Evolutionary conservation across 2,113 vertebrate genomes (phyloP), one percentile per base, ranked within the genome.

Genomic region (Dissostichus mawsoni): DNA sequence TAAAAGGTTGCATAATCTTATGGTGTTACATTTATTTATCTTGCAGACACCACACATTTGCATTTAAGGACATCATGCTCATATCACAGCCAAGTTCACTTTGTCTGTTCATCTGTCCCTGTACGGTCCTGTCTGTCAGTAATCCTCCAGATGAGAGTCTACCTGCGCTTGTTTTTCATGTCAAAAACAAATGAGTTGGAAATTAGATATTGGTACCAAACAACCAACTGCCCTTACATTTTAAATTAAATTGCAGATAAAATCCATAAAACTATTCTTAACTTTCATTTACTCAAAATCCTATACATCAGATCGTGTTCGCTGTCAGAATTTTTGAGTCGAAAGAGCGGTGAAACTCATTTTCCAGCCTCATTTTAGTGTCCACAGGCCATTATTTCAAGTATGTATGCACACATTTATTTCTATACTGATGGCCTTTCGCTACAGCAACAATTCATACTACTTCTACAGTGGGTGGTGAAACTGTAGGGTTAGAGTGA

Each of bases 361-460:
- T 65, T 59, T 64, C 13, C 11, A 14, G 11, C n/a, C 52, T 74
- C 20, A 69, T 58, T 47, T 45, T 11, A 36, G 48, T 73, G 58
- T 56, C 72, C 11, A 53, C 69, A 56, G 73, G 59, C 18, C n/a
- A 33, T 74, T 73, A 66, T 11, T 47, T 47, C 16, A 63, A 68
- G 18, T 10, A 64, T 51, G 18, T 57, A 41, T 76, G 8, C n/a
- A 9, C 44, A 68, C 18, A 67, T 36, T 48, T 1, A 56, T 44
- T 77, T 80, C 53, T 14, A n/a, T 33, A 18, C 12, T 29, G n/a
- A 69, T 61, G 64, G 44, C 71, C 57, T 84, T 76, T 81, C 51
- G 10, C 64, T 74, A 58, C 58, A 55, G 36, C 56, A 47, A 16
- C 41, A 87, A 55, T 80, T 86, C 57, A 63, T 57, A 76, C 79